A percentile compares a stretch with the other conserved stretches of the same genome.
Evolutionary conservation across 2,113 vertebrate genomes (phyloP).

Genomic region (Epinephelus cyanopodus): DNA sequence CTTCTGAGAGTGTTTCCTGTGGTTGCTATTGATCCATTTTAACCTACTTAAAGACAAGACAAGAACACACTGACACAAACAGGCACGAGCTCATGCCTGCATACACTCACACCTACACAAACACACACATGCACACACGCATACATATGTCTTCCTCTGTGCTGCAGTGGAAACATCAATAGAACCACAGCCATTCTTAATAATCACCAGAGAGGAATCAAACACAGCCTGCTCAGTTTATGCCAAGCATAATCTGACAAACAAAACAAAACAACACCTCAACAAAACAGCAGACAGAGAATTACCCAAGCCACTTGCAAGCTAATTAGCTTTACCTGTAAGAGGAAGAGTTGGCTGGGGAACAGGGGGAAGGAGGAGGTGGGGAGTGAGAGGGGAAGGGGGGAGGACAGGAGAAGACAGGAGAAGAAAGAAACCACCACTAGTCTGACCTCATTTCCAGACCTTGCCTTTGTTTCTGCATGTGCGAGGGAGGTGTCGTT

Average conservation of each 20-base stretch:
- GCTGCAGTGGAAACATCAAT: slow-evolving; percentile 72
- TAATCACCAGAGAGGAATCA: slow-evolving; percentile 81
- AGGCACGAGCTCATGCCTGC: slow-evolving; percentile 47
- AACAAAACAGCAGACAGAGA: slow-evolving; percentile 67
- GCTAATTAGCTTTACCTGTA: slow-evolving; percentile 76
- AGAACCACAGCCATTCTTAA: slow-evolving; percentile 71
- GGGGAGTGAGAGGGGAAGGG: not conserved
- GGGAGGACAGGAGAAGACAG: slow-evolving; percentile 33
- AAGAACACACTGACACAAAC: slow-evolving; percentile 68
- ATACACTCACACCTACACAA: slow-evolving; percentile 15
- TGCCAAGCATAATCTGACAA: slow-evolving; percentile 65
- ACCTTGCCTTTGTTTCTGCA: slow-evolving; percentile 62
- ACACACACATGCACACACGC: not conserved
- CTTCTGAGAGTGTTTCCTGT: slow-evolving; percentile 69
- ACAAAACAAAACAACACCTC: slow-evolving; percentile 72
- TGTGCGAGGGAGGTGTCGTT: slow-evolving; percentile 49
- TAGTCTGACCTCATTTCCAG: slow-evolving; percentile 73
- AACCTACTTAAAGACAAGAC: slow-evolving; percentile 83
- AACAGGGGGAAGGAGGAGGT: slow-evolving; percentile 41
- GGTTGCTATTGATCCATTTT: slow-evolving; percentile 81
- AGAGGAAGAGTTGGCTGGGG: slow-evolving; percentile 64
- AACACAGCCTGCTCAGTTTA: slow-evolving; percentile 65
- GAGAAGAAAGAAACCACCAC: slow-evolving; percentile 54
- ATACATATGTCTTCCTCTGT: slow-evolving; percentile 19
- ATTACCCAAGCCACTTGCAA: slow-evolving; percentile 72